Evolutionary conservation across 2,113 vertebrate species (phyloP).

Genomic region (Zingel zingel): DNA sequence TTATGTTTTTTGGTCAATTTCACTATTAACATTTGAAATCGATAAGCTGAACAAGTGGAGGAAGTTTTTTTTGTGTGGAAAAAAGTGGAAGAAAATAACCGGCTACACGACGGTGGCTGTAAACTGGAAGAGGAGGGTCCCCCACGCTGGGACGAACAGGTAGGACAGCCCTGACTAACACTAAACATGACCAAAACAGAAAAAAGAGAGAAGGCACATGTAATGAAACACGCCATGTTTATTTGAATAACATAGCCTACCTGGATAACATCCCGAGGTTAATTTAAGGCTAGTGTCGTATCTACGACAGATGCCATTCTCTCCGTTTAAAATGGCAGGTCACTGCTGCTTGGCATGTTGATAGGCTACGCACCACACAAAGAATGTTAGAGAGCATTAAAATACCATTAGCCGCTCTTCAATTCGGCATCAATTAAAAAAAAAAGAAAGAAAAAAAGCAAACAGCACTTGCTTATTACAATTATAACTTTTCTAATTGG

Average conservation of each 20-base stretch:
- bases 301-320: neutral
- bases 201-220: fast-evolving
- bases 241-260: neutral
- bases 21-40: neutral
- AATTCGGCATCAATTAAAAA: neutral
- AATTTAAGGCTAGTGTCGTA: neutral
- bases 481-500: constrained; percentile 4
- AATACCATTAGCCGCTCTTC: fast-evolving
- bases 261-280: neutral
- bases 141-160: constrained; percentile 41
- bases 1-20: neutral
- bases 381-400: neutral
- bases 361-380: neutral
- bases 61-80: constrained; percentile 35
- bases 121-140: constrained; percentile 29
- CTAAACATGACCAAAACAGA: neutral
- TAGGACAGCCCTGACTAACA: constrained; percentile 41
- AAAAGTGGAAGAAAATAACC: constrained; percentile 30
- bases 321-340: constrained; percentile 8
- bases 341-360: neutral
- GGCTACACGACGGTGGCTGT: neutral
- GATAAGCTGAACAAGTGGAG: constrained; percentile 1
- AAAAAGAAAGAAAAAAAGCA: neutral
- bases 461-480: neutral
- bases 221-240: neutral